A percentile compares a stretch with the other conserved stretches of the same genome.
phyloP scores from a whole-genome alignment of 2,113 vertebrate genomes.

The Atlantisia rogersi region DNA sequence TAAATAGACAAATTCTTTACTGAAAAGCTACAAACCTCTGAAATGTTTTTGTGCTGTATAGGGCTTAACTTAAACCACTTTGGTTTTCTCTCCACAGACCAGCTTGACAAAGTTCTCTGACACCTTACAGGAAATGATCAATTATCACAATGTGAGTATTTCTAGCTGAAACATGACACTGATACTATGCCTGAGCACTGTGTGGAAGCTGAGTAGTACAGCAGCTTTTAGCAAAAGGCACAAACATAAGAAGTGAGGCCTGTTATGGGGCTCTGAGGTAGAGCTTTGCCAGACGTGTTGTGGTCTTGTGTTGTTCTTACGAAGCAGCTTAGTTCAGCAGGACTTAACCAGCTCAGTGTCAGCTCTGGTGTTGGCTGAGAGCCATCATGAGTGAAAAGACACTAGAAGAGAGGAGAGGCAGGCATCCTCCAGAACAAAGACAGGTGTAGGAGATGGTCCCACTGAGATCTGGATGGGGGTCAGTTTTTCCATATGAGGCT shows the following conservation, averaged over 20 bases:
- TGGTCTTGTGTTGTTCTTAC: background rate
- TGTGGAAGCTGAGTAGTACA: background rate
- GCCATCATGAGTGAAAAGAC: background rate
- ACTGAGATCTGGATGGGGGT: background rate
- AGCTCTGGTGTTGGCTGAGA: background rate
- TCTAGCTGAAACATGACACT: background rate
- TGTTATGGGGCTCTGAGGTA: background rate
- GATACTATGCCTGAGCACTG: no score
- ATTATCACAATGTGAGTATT: conserved; percentile 92
- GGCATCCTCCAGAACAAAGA: background rate
- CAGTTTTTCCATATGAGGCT: background rate
- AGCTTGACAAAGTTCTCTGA: conserved; percentile 95
- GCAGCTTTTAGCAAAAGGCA: background rate
- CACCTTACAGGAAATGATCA: conserved; percentile 96
- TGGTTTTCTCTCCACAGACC: conserved; percentile 76
- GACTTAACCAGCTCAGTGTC: background rate
- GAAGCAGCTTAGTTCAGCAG: background rate
- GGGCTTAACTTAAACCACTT: conserved; percentile 2
- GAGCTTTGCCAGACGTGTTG: background rate
- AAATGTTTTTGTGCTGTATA: background rate
- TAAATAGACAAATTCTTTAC: background rate
- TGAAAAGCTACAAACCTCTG: background rate
- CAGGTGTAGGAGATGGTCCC: background rate
- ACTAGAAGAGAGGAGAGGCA: background rate
- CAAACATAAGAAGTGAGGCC: background rate